Percentiles rank a stretch among this genome's conserved stretches.
These are phyloP conservation scores for Lepilemur ruficaudatus DNA, from an alignment of 2,797 vertebrate species.

Conservation along the genomic window DNA sequence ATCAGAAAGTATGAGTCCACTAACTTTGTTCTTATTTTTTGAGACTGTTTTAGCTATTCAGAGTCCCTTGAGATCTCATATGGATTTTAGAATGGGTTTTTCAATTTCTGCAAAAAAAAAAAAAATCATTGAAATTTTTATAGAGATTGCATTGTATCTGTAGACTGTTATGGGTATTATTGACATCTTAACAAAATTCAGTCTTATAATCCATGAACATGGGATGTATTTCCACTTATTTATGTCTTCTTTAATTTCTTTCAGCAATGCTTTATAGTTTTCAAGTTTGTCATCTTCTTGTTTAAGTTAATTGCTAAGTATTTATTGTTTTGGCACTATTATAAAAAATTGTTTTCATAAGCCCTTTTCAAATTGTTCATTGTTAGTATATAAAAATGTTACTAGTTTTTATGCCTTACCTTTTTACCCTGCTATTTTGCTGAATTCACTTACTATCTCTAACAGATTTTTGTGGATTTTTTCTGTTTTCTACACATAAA, in stretches of 20 bases:
- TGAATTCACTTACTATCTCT: not conserved
- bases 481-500: not conserved
- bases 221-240: not conserved
- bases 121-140: not conserved
- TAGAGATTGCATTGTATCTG: not conserved
- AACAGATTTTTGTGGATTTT: not conserved
- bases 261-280: not conserved
- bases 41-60: not conserved
- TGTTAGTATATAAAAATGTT: not conserved
- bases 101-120: not conserved
- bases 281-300: not conserved
- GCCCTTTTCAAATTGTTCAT: not conserved
- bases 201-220: not conserved
- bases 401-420: not conserved
- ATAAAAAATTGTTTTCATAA: not conserved
- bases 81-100: not conserved
- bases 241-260: not conserved
- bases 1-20: not conserved
- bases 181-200: not conserved
- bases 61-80: not conserved
- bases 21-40: not conserved
- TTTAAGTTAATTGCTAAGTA: not conserved
- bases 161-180: not conserved
- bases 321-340: not conserved
- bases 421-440: not conserved